phyloP scores from a whole-genome alignment of 2,888 invertebrate species.

The Drosophila glabriapex region DNA sequence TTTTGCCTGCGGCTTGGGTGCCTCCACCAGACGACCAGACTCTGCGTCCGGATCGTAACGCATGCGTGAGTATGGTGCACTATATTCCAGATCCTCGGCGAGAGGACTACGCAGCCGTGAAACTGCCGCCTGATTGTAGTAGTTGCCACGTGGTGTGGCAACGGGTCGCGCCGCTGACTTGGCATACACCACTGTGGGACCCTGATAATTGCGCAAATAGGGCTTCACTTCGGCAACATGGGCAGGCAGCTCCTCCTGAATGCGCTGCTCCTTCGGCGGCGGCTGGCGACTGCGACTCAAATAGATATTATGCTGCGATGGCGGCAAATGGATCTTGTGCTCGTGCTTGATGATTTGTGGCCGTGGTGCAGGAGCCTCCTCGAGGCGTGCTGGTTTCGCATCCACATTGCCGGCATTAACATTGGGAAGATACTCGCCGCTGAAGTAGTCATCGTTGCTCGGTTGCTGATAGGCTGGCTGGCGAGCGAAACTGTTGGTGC shows the following conservation, averaged over 20 bases:
- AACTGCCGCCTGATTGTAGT: slow-evolving; percentile 39
- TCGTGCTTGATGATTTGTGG: slow-evolving; percentile 75
- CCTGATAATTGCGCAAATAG: slow-evolving; percentile 63
- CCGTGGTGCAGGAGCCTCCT: slow-evolving; percentile 49
- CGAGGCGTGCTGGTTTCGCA: slow-evolving; percentile 76
- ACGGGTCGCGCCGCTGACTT: slow-evolving; percentile 44
- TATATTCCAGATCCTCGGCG: slow-evolving; percentile 76
- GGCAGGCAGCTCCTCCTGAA: slow-evolving; percentile 63
- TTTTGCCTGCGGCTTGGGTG: slow-evolving; percentile 32
- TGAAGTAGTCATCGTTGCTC: slow-evolving; percentile 77
- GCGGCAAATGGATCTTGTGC: slow-evolving; percentile 80
- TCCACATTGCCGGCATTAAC: slow-evolving; percentile 68
- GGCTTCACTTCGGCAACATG: slow-evolving; percentile 77
- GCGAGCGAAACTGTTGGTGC: slow-evolving; percentile 59
- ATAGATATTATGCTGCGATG: slow-evolving; percentile 82
- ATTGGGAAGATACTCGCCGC: slow-evolving; percentile 68
- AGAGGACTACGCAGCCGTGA: slow-evolving; percentile 60
- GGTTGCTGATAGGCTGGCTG: slow-evolving; percentile 53
- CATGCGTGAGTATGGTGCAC: slow-evolving; percentile 82
- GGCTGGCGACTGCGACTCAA: slow-evolving; percentile 60
- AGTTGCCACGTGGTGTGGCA: slow-evolving; percentile 37
- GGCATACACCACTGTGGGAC: slow-evolving; percentile 73
- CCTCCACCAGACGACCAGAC: slow-evolving; percentile 51
- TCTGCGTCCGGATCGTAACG: slow-evolving; percentile 66
- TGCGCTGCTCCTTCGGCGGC: slow-evolving; percentile 49